These are phyloP conservation scores for Phalacrocorax aristotelis DNA, from an alignment of 2,113 vertebrate genomes.

Conservation along the genomic window DNA sequence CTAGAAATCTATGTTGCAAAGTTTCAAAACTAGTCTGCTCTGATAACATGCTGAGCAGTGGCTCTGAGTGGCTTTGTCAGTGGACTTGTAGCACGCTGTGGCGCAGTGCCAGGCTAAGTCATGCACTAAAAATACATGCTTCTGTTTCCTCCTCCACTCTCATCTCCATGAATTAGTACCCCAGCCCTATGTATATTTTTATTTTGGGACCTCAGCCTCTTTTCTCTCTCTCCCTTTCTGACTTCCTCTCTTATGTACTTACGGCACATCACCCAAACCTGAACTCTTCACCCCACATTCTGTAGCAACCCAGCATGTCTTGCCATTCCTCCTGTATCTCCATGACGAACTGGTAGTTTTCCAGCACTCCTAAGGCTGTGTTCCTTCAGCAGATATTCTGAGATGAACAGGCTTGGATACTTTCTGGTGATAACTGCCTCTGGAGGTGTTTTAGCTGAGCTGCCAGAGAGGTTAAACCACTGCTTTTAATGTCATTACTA, in stretches of 20 bases:
- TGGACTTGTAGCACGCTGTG: not conserved
- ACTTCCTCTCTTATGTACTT: rapidly evolving
- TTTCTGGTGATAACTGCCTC: not conserved
- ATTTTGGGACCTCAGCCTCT: not conserved
- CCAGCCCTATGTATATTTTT: not conserved
- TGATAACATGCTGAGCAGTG: rapidly evolving
- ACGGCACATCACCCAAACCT: not conserved
- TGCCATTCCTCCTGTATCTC: not conserved
- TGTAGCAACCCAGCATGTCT: not conserved
- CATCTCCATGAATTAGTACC: not conserved
- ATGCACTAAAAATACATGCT: not conserved
- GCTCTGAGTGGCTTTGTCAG: not conserved
- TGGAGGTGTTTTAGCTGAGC: not conserved
- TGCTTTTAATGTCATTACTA: not conserved
- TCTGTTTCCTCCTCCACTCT: not conserved
- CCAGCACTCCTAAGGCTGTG: not conserved
- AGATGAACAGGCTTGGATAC: not conserved
- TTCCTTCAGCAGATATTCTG: not conserved
- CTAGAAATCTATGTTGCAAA: not conserved
- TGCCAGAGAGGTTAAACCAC: not conserved
- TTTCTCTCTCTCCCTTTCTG: not conserved
- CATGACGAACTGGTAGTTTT: not conserved
- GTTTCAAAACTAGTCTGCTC: not conserved
- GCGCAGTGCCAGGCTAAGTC: not conserved
- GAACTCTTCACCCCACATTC: not conserved